Evolutionary conservation across 2,797 vertebrate genomes (phyloP), one percentile per base, ranked within the genome.

Genomic region (Malurus splendens): DNA sequence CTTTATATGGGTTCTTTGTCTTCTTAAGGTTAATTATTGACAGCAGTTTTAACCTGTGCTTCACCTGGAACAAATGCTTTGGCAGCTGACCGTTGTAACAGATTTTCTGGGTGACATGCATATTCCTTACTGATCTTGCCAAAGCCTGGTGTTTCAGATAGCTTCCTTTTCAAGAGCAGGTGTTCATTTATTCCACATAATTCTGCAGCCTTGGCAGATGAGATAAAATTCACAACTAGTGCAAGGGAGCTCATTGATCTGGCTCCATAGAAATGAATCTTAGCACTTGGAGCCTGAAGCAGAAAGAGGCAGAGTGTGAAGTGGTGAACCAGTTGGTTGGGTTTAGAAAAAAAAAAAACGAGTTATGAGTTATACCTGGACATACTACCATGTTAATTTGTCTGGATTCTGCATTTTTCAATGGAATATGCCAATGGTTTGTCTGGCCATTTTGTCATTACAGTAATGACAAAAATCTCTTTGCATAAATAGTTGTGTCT

Each of bases 171-270:
- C 88, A 91, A 65, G 90, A 92, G 88, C 94, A 94, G 92, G 92
- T 95, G 91, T 87, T 95, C 93, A 81, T 93, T 92, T 93, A 91
- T 95, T 91, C 86, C 88, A 94, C 90, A 88, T 93, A 78, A 86
- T 86, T 93, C 91, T 67, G 78, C 81, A 94, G 41, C 81, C 64
- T 86, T 91, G 92, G 90, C 87, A 91, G 81, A 93, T 75, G 56
- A 93, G 55, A 62, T 50, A 60, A 93, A 83, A 89, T 89, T 90
- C 74, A 76, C 52, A 92, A 33, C 45, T 45, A 70, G 55, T n/a
- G 61, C 19, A 83, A 74, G 82, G 77, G n/a, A 73, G 44, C 28
- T 87, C 3, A 5, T 55, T 71, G 70, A 82, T 68, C 25, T 15
- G 44, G 39, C 45, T 84, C 61, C 36, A 23, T 36, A 30, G 61